Evolutionary conservation across 2,797 vertebrate genomes (phyloP).

Genomic region (Sebastes iracundus): DNA sequence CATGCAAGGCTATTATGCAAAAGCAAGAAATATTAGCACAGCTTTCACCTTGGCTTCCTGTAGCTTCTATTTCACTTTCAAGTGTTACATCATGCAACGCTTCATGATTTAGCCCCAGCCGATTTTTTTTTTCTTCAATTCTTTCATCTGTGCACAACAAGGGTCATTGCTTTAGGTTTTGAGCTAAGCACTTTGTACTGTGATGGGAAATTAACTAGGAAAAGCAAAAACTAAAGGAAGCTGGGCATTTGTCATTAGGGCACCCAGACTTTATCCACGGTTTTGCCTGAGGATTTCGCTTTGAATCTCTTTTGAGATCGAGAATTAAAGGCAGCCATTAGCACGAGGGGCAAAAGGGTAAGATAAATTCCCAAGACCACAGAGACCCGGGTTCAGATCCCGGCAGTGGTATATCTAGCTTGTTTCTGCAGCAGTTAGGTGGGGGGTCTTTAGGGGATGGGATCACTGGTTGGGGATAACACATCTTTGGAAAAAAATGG

Average conservation of each 20-base stretch:
- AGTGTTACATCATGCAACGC: conserved; percentile 10
- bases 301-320: conserved; percentile 17
- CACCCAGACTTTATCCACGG: neutral
- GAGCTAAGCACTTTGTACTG: conserved; percentile 3
- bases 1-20: neutral
- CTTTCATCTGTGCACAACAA: conserved; percentile 15
- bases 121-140: neutral
- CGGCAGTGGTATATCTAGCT: neutral
- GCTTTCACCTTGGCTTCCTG: conserved; percentile 2
- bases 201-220: conserved; percentile 18
- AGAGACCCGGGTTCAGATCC: neutral
- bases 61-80: conserved; percentile 9
- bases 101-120: neutral
- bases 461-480: neutral
- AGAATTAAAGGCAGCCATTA: conserved; percentile 12
- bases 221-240: conserved; percentile 5
- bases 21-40: neutral
- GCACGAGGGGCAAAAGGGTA: neutral
- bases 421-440: neutral
- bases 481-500: neutral
- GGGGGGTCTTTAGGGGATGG: no score
- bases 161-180: conserved; percentile 32
- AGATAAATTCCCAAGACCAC: neutral
- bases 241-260: neutral
- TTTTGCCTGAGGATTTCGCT: conserved; percentile 10